Evolutionary conservation across 1,140 invertebrate species (phyloP).

Genomic region (Alviniconcha marisindica): DNA sequence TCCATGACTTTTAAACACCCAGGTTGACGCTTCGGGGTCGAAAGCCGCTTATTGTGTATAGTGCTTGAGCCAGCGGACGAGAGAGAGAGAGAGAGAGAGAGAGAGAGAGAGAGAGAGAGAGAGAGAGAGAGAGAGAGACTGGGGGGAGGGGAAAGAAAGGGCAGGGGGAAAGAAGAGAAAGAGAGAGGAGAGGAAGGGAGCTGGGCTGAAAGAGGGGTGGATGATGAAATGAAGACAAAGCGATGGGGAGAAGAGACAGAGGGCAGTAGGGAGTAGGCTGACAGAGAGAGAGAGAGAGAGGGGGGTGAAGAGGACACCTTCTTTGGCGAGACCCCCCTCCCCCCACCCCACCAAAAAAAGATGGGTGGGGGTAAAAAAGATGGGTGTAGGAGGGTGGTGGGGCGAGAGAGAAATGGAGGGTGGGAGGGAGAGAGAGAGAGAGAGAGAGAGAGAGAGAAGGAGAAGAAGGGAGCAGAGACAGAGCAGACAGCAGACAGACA

Average conservation of each 20-base stretch:
- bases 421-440: conserved; percentile 31
- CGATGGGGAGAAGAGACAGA: too few relatives aligned
- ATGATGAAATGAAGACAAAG: conserved; percentile 1
- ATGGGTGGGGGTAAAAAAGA: neutral
- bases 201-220: neutral
- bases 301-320: too few relatives aligned
- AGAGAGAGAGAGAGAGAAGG: neutral
- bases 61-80: neutral
- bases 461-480: too few relatives aligned
- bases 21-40: too few relatives aligned
- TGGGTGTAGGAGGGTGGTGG: neutral
- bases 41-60: too few relatives aligned
- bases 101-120: neutral
- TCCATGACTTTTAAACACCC: too few relatives aligned
- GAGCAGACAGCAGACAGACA: too few relatives aligned
- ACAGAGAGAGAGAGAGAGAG: too few relatives aligned
- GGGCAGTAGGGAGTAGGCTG: too few relatives aligned
- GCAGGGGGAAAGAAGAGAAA: neutral
- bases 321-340: too few relatives aligned
- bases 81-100: conserved; percentile 1
- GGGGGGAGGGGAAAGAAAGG: neutral
- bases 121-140: conserved; percentile 3
- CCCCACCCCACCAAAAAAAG: too few relatives aligned
- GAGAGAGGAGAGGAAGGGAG: neutral
- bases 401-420: conserved; percentile 2